A percentile compares a stretch with the other conserved stretches of the same genome.
phyloP scores from a whole-genome alignment of 2,888 invertebrate species.

The Volucella bombylans region DNA sequence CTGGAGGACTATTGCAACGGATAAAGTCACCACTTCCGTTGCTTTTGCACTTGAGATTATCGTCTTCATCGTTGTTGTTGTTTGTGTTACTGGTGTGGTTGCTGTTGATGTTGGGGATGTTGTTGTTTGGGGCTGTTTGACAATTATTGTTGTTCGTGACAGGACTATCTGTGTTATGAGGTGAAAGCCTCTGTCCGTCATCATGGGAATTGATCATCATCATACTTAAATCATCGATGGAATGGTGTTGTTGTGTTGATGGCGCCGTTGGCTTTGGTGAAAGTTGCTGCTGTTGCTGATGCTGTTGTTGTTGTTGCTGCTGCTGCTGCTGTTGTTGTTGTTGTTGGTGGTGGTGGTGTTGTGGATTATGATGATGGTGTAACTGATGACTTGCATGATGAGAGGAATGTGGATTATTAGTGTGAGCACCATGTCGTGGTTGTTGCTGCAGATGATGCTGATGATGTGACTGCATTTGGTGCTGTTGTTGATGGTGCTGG shows the following conservation, averaged over 20 bases:
- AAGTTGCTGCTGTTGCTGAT: slow-evolving; percentile 49
- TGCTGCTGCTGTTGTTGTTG: slow-evolving; percentile 24
- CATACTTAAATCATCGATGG: slow-evolving; percentile 60
- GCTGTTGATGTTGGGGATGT: slow-evolving; percentile 65
- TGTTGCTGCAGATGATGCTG: slow-evolving; percentile 52
- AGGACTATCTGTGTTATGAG: slow-evolving; percentile 30
- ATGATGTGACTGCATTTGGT: slow-evolving; percentile 10
- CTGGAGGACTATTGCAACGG: slow-evolving; percentile 41
- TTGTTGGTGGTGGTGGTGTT: slow-evolving; percentile 34
- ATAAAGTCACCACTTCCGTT: slow-evolving; percentile 44
- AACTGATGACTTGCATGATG: slow-evolving; percentile 39
- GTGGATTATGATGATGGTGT: slow-evolving; percentile 58
- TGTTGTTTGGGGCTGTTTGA: slow-evolving; percentile 51
- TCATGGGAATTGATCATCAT: slow-evolving; percentile 61
- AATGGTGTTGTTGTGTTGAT: slow-evolving; percentile 53
- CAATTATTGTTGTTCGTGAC: slow-evolving; percentile 37
- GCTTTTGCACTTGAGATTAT: slow-evolving; percentile 55
- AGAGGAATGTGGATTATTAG: slow-evolving; percentile 31
- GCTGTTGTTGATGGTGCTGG: slow-evolving; percentile 19
- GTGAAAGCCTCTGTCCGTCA: slow-evolving; percentile 46
- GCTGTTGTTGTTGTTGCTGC: slow-evolving; percentile 15
- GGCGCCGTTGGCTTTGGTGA: slow-evolving; percentile 61
- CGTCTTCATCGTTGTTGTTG: slow-evolving; percentile 50
- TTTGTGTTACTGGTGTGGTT: slow-evolving; percentile 30
- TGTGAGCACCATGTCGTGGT: slow-evolving; percentile 17